Evolutionary conservation across 2,888 invertebrate species (phyloP), one percentile per base, ranked within the genome.

Genomic region (Strigamia maritima): DNA sequence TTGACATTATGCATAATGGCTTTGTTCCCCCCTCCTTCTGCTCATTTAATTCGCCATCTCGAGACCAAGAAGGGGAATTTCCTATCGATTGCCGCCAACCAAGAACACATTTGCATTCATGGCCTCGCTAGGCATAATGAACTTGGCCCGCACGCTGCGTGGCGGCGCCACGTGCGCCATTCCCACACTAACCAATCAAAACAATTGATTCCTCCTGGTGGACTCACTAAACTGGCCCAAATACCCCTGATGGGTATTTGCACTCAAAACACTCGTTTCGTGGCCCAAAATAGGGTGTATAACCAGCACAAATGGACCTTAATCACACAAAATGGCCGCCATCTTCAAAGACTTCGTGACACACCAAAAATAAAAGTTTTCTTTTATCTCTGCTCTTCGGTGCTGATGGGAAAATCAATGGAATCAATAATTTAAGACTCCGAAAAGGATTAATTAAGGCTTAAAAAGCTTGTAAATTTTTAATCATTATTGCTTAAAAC

Each of bases 161-260:
- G 60, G 60, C n/a, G 60, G 60, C 60, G 60, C 60, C 60, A 60
- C 60, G 60, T 60, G 60, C 22, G 60, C 22, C 60, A 60, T 60
- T 60, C 60, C 60, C 60, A 60, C 60, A 60, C 22, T 24, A 60
- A 24, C 60, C 60, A 60, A 60, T 60, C 60, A 60, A 60, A 60
- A 60, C 60, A 60, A 60, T 60, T 60, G 60, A 60, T 60, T 60
- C 60, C 60, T 60, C 60, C 60, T 60, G 60, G 60, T 60, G 60
- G 60, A 60, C 60, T 10, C 60, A 60, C 60, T 24, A 60, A 60
- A 60, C 60, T 10, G 60, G 60, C 24, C 60, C 60, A 60, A 60
- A 60, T 60, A 60, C 60, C 60, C 60, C 60, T 60, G 24, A 22
- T 60, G 60, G 60, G 60, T 60, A 60, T 60, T 60, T 60, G 60